Evolutionary conservation across 2,113 vertebrate species (phyloP), one percentile per base, ranked within the genome.

Genomic region (Vanacampus margaritifer): DNA sequence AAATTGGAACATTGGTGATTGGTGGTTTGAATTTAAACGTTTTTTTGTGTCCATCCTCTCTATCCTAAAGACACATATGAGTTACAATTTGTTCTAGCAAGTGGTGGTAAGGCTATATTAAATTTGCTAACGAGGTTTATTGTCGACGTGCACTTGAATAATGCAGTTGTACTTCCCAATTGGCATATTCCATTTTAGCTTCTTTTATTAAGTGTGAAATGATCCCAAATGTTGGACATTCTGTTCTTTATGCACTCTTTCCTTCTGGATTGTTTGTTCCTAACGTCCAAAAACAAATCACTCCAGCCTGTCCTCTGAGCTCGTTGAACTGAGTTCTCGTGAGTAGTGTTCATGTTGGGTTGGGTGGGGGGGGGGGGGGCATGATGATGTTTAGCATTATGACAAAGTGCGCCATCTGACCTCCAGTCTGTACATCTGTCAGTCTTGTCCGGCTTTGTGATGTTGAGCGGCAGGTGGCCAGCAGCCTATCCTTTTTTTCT

Each of bases 381-480:
- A 51, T 70, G 65, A 82, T 78, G 74, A 75, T 82, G 76, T 75
- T 81, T 57, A 60, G 76, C 64, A 80, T 86, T 76, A 78, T 83
- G 61, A 87, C 76, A 75, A 69, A 81, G 73, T 76, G 36, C 84
- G 82, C 86, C 87, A 85, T 84, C 80, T 90, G 88, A 90, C 82
- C 86, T 65, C 70, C 63, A 68, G 72, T 81, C 78, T 77, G 73
- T 86, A 74, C 80, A 88, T 90, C 87, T 89, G 86, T 77, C 85
- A 77, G 72, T 75, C 78, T 83, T 57, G 54, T 32, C 32, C 75
- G 82, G 71, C 77, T 81, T 79, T 89, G 83, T 85, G 76, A 78
- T 80, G 79, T 82, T 62, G 72, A 76, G 75, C 78, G 84, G 81
- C 89, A 90, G 87, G 86, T 90, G 90, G 89, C 76, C 67, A 10